Evolutionary conservation across 2,797 vertebrate species (phyloP).

Genomic region (Adrianichthys oophorus): DNA sequence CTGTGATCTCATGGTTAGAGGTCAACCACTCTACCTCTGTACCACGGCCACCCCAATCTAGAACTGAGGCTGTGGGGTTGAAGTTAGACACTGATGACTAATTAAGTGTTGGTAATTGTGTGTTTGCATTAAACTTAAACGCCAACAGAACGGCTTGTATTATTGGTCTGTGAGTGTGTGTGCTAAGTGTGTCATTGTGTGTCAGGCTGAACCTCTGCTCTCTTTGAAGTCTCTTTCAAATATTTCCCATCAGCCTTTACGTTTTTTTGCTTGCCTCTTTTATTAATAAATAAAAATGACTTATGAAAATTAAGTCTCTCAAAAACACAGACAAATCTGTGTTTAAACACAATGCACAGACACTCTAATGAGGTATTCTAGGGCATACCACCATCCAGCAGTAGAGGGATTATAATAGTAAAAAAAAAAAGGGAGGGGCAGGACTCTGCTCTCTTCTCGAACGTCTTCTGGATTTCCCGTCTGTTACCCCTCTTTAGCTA

Average conservation of each 20-base stretch:
- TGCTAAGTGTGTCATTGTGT: conserved; percentile 18
- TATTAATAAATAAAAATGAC: neutral
- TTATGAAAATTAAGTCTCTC: neutral
- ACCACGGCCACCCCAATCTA: too few relatives aligned
- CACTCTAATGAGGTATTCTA: neutral
- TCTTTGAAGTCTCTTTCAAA: conserved; percentile 1
- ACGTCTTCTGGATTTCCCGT: conserved; percentile 53
- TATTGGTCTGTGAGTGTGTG: conserved; percentile 3
- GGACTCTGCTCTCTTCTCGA: conserved; percentile 33
- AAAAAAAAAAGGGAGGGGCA: conserved; percentile 8
- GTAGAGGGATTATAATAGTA: conserved; percentile 22
- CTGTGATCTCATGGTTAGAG: too few relatives aligned
- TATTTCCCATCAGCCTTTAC: neutral
- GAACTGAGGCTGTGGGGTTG: too few relatives aligned
- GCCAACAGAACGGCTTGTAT: neutral
- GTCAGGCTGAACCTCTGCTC: conserved; percentile 19
- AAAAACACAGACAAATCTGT: neutral
- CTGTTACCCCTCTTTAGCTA: conserved; percentile 66
- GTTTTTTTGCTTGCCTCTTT: neutral
- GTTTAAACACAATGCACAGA: neutral
- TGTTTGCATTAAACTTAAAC: neutral
- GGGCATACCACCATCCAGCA: conserved; percentile 8
- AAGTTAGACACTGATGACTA: too few relatives aligned
- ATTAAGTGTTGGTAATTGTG: neutral
- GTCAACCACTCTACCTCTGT: too few relatives aligned